Percentiles rank a stretch among this genome's conserved stretches.
phyloP scores from a whole-genome alignment of 1,140 invertebrate genomes.

The Drosophila oshimai region DNA sequence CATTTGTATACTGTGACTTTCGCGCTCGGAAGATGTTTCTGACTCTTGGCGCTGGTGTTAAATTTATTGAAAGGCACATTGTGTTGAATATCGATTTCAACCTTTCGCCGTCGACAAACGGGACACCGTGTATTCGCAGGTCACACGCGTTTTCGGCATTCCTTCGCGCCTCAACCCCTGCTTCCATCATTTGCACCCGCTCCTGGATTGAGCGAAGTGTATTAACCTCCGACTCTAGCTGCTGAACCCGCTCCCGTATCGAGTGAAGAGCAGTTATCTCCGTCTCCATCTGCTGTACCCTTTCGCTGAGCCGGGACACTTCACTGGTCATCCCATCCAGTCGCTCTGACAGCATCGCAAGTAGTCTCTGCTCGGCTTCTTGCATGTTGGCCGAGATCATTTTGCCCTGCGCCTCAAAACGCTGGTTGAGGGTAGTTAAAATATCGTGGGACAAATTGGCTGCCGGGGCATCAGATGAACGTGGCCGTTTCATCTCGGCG shows the following conservation, averaged over 20 bases:
- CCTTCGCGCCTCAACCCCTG: not conserved
- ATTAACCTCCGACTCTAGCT: not conserved
- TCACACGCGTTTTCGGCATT: not conserved
- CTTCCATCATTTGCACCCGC: not conserved
- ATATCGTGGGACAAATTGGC: not conserved
- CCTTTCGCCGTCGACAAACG: too few species aligned
- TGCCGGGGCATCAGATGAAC: not conserved
- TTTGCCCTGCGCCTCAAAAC: not conserved
- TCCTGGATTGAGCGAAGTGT: not conserved
- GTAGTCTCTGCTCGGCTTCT: not conserved
- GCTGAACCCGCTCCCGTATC: not conserved
- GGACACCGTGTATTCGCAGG: not conserved
- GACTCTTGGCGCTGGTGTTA: not conserved
- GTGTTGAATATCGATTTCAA: not conserved
- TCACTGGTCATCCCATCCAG: not conserved
- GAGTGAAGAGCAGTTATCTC: not conserved
- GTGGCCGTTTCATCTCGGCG: not conserved
- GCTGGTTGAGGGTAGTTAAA: not conserved
- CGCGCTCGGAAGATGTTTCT: not conserved
- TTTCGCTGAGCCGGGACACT: not conserved
- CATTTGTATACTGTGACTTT: not conserved
- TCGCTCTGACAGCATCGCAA: not conserved
- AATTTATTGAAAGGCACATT: not conserved
- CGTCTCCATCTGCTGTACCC: not conserved
- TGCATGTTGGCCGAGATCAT: not conserved